Evolutionary conservation across 1,140 invertebrate species (phyloP), one percentile per base, ranked within the genome.

Genomic region (Drosophila kohkoa): DNA sequence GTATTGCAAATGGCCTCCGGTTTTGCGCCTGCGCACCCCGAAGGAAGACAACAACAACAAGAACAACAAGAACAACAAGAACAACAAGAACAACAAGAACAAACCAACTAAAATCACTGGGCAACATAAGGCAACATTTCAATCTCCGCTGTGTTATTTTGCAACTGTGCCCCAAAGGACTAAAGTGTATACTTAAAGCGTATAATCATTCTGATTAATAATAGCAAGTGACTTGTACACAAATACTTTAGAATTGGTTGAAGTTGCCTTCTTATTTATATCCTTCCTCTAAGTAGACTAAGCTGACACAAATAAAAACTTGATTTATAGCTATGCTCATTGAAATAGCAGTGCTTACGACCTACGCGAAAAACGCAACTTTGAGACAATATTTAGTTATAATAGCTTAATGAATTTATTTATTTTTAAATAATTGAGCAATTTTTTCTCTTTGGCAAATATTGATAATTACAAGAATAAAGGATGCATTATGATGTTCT

Each of bases 81-180:
- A 49, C 62, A 25, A 25, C 20, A 25, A 3, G 3, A 3, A 25
- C 20, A 25, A 52, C 28, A 41, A 20, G 46, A 58, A 54, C 62
- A 63, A 55, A 11, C 32, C 62, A 63, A 55, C 63, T 69, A 11
- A 43, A 46, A 46, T 54, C 63, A 57, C 8, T 41, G 55, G 64
- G 58, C 41, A 46, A 60, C 70, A 59, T 30, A 46, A 62, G 71
- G 75, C 78, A 86, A 68, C 68, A 81, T 67, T 82, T 82, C 75
- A 81, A 79, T 75, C 79, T 73, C 66, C 75, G 81, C 64, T 75
- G 49, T 74, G 77, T 85, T 81, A 85, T 77, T 81, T 83, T 71
- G 63, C 81, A 75, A 63, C 63, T 55, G 63, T 48, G 58, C 62
- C 68, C 60, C 10, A 58, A 25, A 32, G 55, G 64, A 38, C 15